A percentile compares a stretch with the other conserved stretches of the same genome.
These are phyloP conservation scores for Podarcis lilfordi DNA, from an alignment of 2,797 vertebrate genomes.

Conservation along the genomic window DNA sequence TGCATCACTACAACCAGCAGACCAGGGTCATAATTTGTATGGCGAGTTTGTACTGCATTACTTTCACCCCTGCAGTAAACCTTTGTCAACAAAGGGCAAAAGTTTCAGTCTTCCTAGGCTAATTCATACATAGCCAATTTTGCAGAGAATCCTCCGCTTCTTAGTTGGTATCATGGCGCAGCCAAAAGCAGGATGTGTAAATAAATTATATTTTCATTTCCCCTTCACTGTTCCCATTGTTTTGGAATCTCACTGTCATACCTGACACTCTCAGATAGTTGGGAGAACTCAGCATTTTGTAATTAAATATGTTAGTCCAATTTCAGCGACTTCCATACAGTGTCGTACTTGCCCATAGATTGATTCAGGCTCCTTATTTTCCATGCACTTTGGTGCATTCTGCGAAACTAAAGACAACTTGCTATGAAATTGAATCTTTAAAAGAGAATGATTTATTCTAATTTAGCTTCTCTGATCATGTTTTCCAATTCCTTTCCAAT, in stretches of 20 bases:
- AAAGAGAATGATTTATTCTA: slow-evolving; percentile 60
- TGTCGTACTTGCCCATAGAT: slow-evolving; percentile 55
- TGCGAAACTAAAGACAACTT: slow-evolving; percentile 63
- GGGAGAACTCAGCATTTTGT: slow-evolving; percentile 54
- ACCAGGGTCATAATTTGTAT: not conserved
- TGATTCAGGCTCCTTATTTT: slow-evolving; percentile 56
- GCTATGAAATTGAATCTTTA: slow-evolving; percentile 63
- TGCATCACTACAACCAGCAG: not conserved
- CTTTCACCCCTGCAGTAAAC: not conserved
- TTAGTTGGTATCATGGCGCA: not conserved
- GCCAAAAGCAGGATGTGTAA: not conserved
- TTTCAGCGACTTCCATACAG: slow-evolving; percentile 35
- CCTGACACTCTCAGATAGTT: slow-evolving; percentile 16
- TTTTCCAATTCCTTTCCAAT: slow-evolving; percentile 60
- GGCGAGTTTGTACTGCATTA: not conserved
- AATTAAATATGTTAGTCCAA: slow-evolving; percentile 54
- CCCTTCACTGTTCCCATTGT: not conserved
- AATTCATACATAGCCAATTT: slow-evolving; percentile 6
- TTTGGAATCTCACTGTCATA: slow-evolving; percentile 21
- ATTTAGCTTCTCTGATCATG: slow-evolving; percentile 53
- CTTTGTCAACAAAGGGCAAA: not conserved
- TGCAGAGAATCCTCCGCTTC: not conserved
- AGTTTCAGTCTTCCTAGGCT: not conserved
- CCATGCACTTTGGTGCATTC: slow-evolving; percentile 59
- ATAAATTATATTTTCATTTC: slow-evolving; percentile 29